Evolutionary conservation across 1,140 invertebrate species (phyloP).

Genomic region (Listronotus bonariensis): DNA sequence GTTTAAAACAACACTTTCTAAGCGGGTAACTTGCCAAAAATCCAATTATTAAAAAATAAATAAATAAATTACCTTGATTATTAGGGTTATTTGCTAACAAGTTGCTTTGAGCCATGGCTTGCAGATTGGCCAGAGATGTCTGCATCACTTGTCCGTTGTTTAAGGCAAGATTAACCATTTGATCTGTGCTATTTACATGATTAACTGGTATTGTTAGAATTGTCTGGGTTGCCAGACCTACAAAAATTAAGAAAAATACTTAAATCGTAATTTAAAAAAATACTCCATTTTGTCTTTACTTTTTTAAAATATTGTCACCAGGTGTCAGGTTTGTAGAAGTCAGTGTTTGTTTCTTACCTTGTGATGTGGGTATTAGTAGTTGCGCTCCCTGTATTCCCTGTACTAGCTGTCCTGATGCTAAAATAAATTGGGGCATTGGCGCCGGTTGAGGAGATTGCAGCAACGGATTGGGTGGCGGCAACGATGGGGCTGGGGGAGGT

Average conservation of each 20-base stretch:
- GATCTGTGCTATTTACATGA: conserved; percentile 77
- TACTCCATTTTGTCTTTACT: too few species aligned
- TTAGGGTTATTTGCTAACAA: conserved; percentile 48
- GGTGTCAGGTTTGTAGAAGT: too few species aligned
- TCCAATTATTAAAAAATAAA: too few species aligned
- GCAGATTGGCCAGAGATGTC: conserved; percentile 81
- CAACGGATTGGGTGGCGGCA: conserved; percentile 28
- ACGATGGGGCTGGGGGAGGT: conserved; percentile 36
- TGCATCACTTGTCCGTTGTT: conserved; percentile 83
- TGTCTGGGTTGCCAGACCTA: conserved; percentile 90
- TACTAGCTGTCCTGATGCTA: conserved; percentile 87
- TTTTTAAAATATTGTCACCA: too few species aligned
- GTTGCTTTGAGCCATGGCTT: conserved; percentile 71
- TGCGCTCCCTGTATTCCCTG: conserved; percentile 92
- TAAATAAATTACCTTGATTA: conserved; percentile 47
- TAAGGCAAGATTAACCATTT: conserved; percentile 78
- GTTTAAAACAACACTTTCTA: too few species aligned
- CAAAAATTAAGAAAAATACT: conserved; percentile 39
- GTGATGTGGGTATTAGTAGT: conserved; percentile 89
- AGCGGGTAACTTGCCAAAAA: too few species aligned
- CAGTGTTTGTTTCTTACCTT: conserved; percentile 66
- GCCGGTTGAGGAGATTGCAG: conserved; percentile 61
- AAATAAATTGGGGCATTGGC: conserved; percentile 85
- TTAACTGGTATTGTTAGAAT: conserved; percentile 91
- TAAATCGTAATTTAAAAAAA: conserved; percentile 8